phyloP scores from a whole-genome alignment of 2,797 vertebrate species.

The Kryptolebias ocellatus region DNA sequence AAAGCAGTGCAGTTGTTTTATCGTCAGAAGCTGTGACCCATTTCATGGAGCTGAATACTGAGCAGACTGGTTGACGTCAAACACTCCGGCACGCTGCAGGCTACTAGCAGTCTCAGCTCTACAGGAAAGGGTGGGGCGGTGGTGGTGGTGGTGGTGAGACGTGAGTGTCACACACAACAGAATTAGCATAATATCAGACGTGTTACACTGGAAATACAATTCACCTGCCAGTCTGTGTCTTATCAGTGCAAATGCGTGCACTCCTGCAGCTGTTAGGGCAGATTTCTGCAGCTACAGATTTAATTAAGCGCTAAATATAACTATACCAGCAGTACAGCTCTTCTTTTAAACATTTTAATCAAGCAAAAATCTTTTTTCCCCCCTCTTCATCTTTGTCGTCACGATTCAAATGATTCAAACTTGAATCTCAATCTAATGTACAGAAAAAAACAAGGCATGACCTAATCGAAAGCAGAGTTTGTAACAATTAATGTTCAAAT shows the following conservation, averaged over 20 bases:
- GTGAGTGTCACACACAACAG: conserved; percentile 21
- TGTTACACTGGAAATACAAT: conserved; percentile 40
- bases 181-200: conserved; percentile 67
- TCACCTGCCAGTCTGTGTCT: conserved; percentile 17
- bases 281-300: conserved; percentile 21
- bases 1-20: conserved; percentile 66
- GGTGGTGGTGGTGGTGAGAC: conserved; percentile 1
- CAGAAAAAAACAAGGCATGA: too few species aligned
- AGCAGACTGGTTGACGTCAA: conserved; percentile 86
- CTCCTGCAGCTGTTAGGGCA: conserved; percentile 2
- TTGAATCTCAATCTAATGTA: neutral
- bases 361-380: neutral
- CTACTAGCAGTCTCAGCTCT: conserved; percentile 61
- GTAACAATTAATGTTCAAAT: too few species aligned
- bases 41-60: conserved; percentile 83
- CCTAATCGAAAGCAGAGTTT: too few species aligned
- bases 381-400: neutral
- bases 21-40: conserved; percentile 85
- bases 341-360: neutral
- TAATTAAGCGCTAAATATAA: neutral
- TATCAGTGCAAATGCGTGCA: conserved; percentile 3
- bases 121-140: conserved; percentile 42
- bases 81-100: conserved; percentile 69
- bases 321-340: neutral
- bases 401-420: neutral